These are phyloP conservation scores for Notamacropus eugenii DNA, from an alignment of 2,797 vertebrate genomes.

Conservation along the genomic window DNA sequence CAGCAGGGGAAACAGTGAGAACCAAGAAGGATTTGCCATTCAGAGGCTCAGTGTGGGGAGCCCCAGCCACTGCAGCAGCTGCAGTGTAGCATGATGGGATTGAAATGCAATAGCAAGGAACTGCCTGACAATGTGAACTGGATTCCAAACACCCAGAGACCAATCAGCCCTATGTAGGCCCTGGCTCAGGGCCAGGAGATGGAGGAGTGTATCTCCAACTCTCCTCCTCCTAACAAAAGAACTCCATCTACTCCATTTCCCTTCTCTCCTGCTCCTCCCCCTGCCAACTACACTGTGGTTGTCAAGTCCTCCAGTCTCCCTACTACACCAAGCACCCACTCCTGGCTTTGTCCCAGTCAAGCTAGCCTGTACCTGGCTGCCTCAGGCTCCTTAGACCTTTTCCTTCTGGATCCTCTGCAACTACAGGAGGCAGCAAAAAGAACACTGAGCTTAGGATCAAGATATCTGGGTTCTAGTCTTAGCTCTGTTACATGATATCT, in stretches of 20 bases:
- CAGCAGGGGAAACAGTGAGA: slow-evolving; percentile 8
- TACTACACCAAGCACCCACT: background rate
- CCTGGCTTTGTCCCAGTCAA: background rate
- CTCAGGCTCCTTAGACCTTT: background rate
- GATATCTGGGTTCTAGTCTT: background rate
- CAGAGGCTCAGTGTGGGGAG: background rate
- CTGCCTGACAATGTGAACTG: background rate
- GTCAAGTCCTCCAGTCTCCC: background rate
- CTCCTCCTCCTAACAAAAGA: background rate
- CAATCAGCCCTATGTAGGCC: background rate
- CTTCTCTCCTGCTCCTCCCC: background rate
- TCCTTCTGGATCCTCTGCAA: background rate
- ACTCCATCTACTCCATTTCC: background rate
- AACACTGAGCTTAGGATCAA: background rate
- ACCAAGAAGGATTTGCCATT: background rate
- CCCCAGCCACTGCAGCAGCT: background rate
- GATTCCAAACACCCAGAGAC: slow-evolving; percentile 7
- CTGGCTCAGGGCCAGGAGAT: background rate
- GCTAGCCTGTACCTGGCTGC: background rate
- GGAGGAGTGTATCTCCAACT: background rate
- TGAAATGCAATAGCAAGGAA: background rate
- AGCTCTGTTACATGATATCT: background rate
- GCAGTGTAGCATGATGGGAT: background rate
- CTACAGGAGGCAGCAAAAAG: background rate
- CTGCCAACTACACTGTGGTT: background rate